Base-by-base conservation (phyloP, 2,797 vertebrate species). In the Sciurus vulgaris region DNA sequence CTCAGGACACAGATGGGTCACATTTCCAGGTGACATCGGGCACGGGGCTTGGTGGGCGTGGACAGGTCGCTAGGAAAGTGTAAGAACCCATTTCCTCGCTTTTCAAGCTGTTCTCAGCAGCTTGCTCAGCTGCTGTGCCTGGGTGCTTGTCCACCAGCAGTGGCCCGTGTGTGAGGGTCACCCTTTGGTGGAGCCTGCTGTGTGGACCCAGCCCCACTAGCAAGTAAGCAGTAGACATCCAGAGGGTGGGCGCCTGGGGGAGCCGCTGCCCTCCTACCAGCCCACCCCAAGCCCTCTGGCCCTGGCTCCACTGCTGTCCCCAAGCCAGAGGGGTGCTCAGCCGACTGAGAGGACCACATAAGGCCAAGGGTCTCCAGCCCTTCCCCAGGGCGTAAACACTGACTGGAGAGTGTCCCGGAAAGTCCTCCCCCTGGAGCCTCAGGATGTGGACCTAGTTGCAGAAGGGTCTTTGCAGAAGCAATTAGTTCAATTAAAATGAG, bases 61-160 rank as follows among this genome's bases (percentile, higher is more conserved):
- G 22, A 9, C 18, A 28, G 0, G 9, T 38, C 0, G 0, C n/a
- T 78, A 56, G 28, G n/a, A 3, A 49, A 7, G n/a, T 47, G 24
- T 51, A 12, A 49, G 2, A 0, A 0, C 28, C 7, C 2, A 10
- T 28, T 18, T 56, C 47, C 61, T 86, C 77, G 73, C 22, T 84
- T 26, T 59, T 11, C 22, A 15, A 24, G 15, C 4, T 30, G 54
- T 13, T 38, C 4, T 41, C 38, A 24, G 18, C 9, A 38, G 38
- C 38, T 38, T 3, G 13, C 22, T 63, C 0, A 4, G 61, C 47
- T 47, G 72, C 41, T 3, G n/a, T 4, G 13, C 33, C 35, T 11
- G 4, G 4, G 8, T 54, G 41, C 0, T 0, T 82, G 51, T 63
- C 18, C 8, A 15, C 8, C 7, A 5, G n/a, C 63, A 2, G 93